A percentile compares a stretch with the other conserved stretches of the same genome.
Conservation (phyloP, 2,113 vertebrate genomes). For the Pachypanchax playfairii region DNA sequence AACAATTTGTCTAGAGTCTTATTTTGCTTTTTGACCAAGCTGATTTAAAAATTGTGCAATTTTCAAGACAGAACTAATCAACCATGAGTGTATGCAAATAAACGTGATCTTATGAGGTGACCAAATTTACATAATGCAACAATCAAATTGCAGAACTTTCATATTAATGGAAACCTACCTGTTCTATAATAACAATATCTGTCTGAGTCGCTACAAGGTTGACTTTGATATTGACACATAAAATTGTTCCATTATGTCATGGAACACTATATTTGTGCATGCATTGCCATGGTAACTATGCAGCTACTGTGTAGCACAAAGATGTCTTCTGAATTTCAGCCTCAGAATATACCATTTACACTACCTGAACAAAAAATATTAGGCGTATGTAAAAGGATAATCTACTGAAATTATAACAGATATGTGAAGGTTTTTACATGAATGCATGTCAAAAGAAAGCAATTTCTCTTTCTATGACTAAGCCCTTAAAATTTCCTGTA, state of each 20-base stretch:
- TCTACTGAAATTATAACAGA: neutral
- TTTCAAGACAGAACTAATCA: neutral
- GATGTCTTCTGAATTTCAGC: neutral
- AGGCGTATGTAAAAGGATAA: neutral
- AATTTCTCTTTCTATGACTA: too few species aligned
- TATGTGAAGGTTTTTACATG: neutral
- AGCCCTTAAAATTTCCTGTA: too few species aligned
- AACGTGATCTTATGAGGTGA: neutral
- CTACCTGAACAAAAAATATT: neutral
- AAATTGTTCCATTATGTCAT: slow-evolving; percentile 13
- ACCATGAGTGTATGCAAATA: neutral
- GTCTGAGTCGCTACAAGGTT: slow-evolving; percentile 21
- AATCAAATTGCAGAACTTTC: slow-evolving; percentile 24
- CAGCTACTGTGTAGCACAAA: neutral
- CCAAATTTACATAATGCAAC: slow-evolving; percentile 14
- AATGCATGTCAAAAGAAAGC: neutral
- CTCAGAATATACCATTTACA: slow-evolving; percentile 24
- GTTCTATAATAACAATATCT: slow-evolving; percentile 3
- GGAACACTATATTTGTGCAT: slow-evolving; percentile 20
- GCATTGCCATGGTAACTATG: slow-evolving; percentile 24
- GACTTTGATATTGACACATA: slow-evolving; percentile 27
- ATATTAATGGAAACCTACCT: slow-evolving; percentile 13
- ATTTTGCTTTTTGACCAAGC: neutral
- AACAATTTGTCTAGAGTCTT: too few species aligned
- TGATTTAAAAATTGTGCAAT: neutral